Percentiles rank a stretch among this genome's conserved stretches.
Evolutionary conservation across 1,140 invertebrate genomes (phyloP).

Genomic region (Camponotus vicinus): DNA sequence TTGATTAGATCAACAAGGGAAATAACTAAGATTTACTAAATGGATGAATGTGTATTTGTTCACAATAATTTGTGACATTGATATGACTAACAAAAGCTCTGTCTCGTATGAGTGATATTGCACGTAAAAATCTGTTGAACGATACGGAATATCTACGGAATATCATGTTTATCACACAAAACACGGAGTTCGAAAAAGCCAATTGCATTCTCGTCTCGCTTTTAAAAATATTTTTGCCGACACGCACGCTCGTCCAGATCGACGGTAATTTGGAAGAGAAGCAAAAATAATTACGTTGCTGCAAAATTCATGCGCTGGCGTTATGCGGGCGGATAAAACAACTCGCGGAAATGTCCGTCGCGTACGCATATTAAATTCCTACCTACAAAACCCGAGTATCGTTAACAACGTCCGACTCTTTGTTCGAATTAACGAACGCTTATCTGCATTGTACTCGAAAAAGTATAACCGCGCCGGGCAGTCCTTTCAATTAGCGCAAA

Average conservation of each 20-base stretch:
- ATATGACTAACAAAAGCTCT: constrained; percentile 41
- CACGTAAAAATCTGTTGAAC: not conserved
- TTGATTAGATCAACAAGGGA: constrained; percentile 51
- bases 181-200: constrained; percentile 7
- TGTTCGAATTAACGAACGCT: constrained; percentile 48
- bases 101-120: not conserved
- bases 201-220: constrained; percentile 12
- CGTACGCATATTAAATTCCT: constrained; percentile 57
- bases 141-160: not conserved
- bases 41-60: constrained; percentile 36
- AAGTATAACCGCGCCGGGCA: not conserved
- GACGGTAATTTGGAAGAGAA: constrained; percentile 32
- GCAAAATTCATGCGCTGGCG: constrained; percentile 38
- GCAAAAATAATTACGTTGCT: constrained; percentile 53
- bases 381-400: constrained; percentile 40
- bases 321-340: constrained; percentile 50
- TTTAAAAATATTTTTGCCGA: constrained; percentile 35
- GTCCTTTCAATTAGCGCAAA: constrained; percentile 18
- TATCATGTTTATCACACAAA: not conserved
- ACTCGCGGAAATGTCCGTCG: constrained; percentile 13
- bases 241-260: constrained; percentile 15
- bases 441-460: constrained; percentile 23
- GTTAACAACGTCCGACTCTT: constrained; percentile 43
- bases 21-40: constrained; percentile 36
- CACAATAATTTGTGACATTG: constrained; percentile 52